Evolutionary conservation across 2,888 invertebrate species (phyloP), one percentile per base, ranked within the genome.

Genomic region (Volucella zonaria): DNA sequence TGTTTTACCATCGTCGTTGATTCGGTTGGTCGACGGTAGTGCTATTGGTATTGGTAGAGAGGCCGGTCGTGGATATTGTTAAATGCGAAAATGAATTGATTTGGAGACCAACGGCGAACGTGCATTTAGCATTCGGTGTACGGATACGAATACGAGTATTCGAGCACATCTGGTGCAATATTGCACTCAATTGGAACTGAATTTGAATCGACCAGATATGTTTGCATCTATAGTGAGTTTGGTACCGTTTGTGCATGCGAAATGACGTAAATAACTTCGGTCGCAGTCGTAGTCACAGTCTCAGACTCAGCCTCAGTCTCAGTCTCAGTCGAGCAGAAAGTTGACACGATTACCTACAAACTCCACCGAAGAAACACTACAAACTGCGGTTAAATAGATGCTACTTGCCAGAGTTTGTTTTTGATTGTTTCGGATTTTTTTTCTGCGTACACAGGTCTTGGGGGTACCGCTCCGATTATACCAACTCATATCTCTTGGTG

Each of bases 121-220:
- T 47, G 15, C 45, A 8, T 54, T 47, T n/a, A 43, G 67, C 62
- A 45, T 42, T 38, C 45, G 31, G 2, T 31, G 6, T 31, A 31
- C 31, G 31, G 61, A 23, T 45, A 23, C 23, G 45, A 59, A 54
- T 31, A 56, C 59, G 66, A 47, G 47, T 76, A 31, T 31, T 6
- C 31, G 2, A 31, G 31, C 31, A 68, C 81, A 77, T 85, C 85
- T 85, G 85, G 85, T 85, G 85, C 81, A 85, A 85, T 85, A 85
- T 85, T 71, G 83, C 80, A 85, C 80, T 85, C 80, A 66, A 80
- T 80, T 80, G 80, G 71, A 85, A 83, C 80, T 80, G 78, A 73
- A 43, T 43, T 51, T 59, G 43, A 82, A 31, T 31, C 31, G 31
- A 31, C 6, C 31, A 4, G 1, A 67, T 47, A 58, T 12, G 54